Percentiles rank a stretch among this genome's conserved stretches.
phyloP scores from a whole-genome alignment of 2,113 vertebrate species.

The Kobus ellipsiprymnus region DNA sequence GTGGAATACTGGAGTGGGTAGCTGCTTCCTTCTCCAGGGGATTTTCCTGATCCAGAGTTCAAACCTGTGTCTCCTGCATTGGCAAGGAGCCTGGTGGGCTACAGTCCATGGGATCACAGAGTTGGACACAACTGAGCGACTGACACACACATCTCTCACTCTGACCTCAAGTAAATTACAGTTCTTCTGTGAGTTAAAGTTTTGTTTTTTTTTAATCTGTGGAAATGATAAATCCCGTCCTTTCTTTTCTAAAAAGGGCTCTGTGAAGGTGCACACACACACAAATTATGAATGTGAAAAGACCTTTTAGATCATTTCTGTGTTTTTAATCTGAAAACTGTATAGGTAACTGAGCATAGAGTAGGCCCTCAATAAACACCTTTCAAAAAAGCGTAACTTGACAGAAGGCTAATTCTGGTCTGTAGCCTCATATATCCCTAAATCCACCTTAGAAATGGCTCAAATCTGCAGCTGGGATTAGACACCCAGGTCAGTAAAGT shows the following conservation, averaged over 20 bases:
- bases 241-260: not conserved
- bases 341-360: not conserved
- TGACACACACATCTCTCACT: not conserved
- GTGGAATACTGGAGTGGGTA: not conserved
- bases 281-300: not conserved
- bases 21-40: not conserved
- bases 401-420: not conserved
- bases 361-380: not conserved
- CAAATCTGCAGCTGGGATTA: not conserved
- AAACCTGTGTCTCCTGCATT: not conserved
- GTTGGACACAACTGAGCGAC: not conserved
- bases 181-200: not conserved
- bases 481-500: not conserved
- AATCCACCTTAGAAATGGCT: not conserved
- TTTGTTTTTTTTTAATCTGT: not conserved
- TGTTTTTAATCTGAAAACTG: slow-evolving; percentile 3
- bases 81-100: not conserved
- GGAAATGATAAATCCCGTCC: not conserved
- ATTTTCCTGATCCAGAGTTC: not conserved
- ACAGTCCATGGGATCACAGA: not conserved
- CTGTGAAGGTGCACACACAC: not conserved
- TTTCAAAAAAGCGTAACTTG: not conserved
- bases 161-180: not conserved
- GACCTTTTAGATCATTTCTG: not conserved
- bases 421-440: not conserved